Evolutionary conservation across 2,113 vertebrate species (phyloP), one percentile per base, ranked within the genome.

Genomic region (Cinclus cinclus): DNA sequence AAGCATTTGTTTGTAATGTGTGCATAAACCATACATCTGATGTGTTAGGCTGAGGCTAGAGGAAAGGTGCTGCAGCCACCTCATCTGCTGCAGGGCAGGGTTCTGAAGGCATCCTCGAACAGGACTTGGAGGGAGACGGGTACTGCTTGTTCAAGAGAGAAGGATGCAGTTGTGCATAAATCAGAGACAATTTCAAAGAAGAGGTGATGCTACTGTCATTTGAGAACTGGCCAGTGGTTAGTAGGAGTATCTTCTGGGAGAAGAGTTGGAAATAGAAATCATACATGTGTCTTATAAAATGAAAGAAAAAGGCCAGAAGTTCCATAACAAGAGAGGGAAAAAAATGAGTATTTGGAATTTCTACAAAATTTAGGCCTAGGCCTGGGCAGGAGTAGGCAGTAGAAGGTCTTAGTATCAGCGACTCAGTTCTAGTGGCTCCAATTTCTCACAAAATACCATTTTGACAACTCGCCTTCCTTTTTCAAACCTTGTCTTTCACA

Each of bases 91-190:
- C 76, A 75, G 56, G 79, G n/a, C 68, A 74, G 44, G 31, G 49
- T 44, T 77, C 73, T 47, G 25, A 39, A 69, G 49, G 24, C 6
- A 0, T 8, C 1, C 25, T 79, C 24, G 65, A 30, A 13, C 15
- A 39, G 27, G 44, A 14, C 37, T 56, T 52, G 22, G 9, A 70
- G 42, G 28, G 46, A 44, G 9, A 46, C 0, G 0, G 2, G 2
- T 12, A 8, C 28, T 35, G 41, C 56, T 78, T 44, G 24, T 46
- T 33, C 0, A 0, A 33, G n/a, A 73, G 20, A 55, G 60, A 70
- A 24, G n/a, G 65, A 30, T 44, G 31, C 11, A 10, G 15, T 49
- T 11, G 20, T 83, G 44, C 28, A 11, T 35, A 52, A 44, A 41
- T 19, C 15, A 25, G 63, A 68, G 63, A 41, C 20, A 15, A 81